These are phyloP conservation scores for Pseudomugil gertrudae DNA, from an alignment of 2,797 vertebrate species.

Conservation along the genomic window DNA sequence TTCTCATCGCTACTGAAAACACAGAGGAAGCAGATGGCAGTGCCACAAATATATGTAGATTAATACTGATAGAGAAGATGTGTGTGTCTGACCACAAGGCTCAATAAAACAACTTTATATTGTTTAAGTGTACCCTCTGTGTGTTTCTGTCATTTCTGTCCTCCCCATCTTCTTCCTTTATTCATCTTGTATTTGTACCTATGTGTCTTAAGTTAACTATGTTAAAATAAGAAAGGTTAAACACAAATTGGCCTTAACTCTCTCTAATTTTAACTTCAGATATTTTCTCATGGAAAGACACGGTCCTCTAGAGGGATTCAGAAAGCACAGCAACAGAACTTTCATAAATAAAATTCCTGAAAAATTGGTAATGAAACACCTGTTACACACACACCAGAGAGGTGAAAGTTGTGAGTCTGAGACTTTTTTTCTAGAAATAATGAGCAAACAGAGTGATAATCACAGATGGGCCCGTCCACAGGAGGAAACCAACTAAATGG, in stretches of 20 bases:
- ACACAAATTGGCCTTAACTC: not conserved
- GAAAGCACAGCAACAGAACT: not conserved
- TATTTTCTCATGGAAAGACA: not conserved
- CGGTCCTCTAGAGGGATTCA: conserved; percentile 12
- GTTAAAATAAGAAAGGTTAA: not conserved
- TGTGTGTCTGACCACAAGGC: conserved; percentile 1
- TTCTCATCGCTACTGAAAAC: conserved; percentile 17
- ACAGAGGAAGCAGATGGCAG: not conserved
- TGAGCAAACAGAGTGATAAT: conserved; percentile 35
- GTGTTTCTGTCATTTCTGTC: not conserved
- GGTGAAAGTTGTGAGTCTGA: conserved; percentile 14
- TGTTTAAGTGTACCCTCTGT: not conserved
- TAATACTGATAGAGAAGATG: not conserved
- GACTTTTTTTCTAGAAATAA: conserved; percentile 19
- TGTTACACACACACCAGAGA: conserved; percentile 8
- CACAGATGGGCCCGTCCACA: conserved; percentile 45
- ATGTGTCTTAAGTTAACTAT: not conserved
- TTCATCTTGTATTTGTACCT: not conserved
- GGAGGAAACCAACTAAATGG: conserved; percentile 44
- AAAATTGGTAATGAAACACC: conserved; percentile 24
- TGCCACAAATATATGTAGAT: conserved; percentile 5
- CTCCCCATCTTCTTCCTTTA: not conserved
- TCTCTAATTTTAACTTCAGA: not conserved
- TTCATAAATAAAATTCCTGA: conserved; percentile 2
- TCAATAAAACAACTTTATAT: not conserved